Percentiles rank a stretch among this genome's conserved stretches.
These are phyloP conservation scores for Danaus melanippus DNA, from an alignment of 1,140 invertebrate genomes.

Conservation along the genomic window DNA sequence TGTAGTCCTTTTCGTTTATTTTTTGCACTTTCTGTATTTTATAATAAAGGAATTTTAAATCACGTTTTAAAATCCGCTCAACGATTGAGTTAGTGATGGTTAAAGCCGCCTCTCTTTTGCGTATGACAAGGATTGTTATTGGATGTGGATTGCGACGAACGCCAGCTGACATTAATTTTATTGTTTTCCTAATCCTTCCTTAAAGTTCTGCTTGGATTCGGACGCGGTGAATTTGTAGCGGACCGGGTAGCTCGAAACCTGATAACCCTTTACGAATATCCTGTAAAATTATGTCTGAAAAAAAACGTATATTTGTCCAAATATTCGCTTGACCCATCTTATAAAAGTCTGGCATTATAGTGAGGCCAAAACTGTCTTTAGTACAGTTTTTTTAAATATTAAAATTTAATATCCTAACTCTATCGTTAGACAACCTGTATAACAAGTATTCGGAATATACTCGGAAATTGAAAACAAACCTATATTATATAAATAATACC, in stretches of 20 bases:
- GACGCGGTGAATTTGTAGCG: constrained; percentile 5
- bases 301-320: too few species aligned
- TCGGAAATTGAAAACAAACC: too few species aligned
- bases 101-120: constrained; percentile 2
- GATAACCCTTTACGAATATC: constrained; percentile 15
- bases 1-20: constrained; percentile 12
- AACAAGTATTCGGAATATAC: too few species aligned
- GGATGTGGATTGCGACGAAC: constrained; percentile 5
- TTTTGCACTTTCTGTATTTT: constrained; percentile 6
- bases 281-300: too few species aligned
- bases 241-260: constrained; percentile 9
- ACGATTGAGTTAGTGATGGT: constrained; percentile 2
- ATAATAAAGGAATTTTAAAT: constrained; percentile 4
- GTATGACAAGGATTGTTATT: not conserved
- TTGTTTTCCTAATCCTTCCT: constrained; percentile 10
- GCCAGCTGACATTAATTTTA: constrained; percentile 7
- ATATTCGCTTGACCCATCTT: constrained; percentile 15
- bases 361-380: constrained; percentile 13
- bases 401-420: constrained; percentile 15
- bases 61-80: constrained; percentile 4
- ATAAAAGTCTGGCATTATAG: constrained; percentile 11
- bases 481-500: too few species aligned
- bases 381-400: constrained; percentile 13
- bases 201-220: constrained; percentile 1
- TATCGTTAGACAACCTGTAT: constrained; percentile 8